These are phyloP conservation scores for Tetramorium bicarinatum DNA, from an alignment of 2,888 invertebrate species.

Conservation along the genomic window DNA sequence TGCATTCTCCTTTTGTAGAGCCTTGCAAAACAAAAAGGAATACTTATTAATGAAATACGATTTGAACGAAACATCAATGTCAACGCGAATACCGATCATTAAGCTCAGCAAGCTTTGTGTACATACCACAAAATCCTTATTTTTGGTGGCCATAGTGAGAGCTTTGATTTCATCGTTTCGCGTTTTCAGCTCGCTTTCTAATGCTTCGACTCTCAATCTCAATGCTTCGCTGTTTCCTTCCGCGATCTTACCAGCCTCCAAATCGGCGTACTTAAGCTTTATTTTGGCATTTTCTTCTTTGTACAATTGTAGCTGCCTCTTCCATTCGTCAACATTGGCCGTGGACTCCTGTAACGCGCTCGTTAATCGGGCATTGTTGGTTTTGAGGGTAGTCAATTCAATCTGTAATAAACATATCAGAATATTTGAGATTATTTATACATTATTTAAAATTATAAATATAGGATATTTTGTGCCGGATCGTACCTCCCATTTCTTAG, in stretches of 20 bases:
- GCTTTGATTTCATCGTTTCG: constrained; percentile 94
- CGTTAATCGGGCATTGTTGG: constrained; percentile 97
- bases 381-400: constrained; percentile 97
- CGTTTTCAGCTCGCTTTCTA: constrained; percentile 93
- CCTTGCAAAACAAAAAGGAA: constrained; percentile 74
- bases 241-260: constrained; percentile 90
- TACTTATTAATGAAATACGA: constrained; percentile 17
- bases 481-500: constrained; percentile 97
- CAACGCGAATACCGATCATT: neutral
- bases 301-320: constrained; percentile 96
- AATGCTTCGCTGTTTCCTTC: constrained; percentile 88
- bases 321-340: constrained; percentile 99
- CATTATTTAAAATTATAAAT: neutral
- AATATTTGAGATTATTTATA: neutral
- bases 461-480: neutral
- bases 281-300: constrained; percentile 96
- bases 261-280: constrained; percentile 91
- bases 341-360: constrained; percentile 98
- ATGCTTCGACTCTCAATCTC: constrained; percentile 93
- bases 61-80: neutral
- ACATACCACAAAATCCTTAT: constrained; percentile 84
- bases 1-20: constrained; percentile 89
- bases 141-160: constrained; percentile 86
- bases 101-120: neutral
- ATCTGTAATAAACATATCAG: constrained; percentile 86